A percentile compares a stretch with the other conserved stretches of the same genome.
phyloP scores from a whole-genome alignment of 2,888 invertebrate species.

The Coenonympha glycerion region DNA sequence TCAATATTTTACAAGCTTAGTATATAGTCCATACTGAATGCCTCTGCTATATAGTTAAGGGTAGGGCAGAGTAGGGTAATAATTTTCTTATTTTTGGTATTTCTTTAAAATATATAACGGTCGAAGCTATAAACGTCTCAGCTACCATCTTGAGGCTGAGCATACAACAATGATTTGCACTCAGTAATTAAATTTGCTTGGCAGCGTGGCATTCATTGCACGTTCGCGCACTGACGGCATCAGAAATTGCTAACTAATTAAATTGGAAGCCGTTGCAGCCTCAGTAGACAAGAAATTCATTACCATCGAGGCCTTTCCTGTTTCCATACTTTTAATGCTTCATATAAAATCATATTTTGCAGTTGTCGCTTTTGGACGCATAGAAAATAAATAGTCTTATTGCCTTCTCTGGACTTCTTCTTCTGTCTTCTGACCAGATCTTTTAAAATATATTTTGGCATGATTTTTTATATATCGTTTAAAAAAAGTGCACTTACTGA shows the following conservation, averaged over 20 bases:
- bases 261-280: slow-evolving; percentile 56
- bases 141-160: slow-evolving; percentile 29
- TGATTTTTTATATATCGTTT: no score
- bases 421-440: no score
- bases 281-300: slow-evolving; percentile 41
- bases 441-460: no score
- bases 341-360: background rate
- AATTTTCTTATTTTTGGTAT: no score
- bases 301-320: slow-evolving; percentile 20
- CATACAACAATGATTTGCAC: slow-evolving; percentile 41
- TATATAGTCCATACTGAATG: no score
- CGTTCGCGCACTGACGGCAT: slow-evolving; percentile 51
- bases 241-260: slow-evolving; percentile 65
- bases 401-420: no score
- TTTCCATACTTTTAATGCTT: background rate
- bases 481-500: no score
- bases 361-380: background rate
- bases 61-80: no score
- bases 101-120: no score
- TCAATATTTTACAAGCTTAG: no score
- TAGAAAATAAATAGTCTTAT: no score
- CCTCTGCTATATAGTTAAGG: no score
- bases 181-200: slow-evolving; percentile 60
- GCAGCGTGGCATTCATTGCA: slow-evolving; percentile 57
- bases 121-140: slow-evolving; percentile 19